Base-by-base conservation (phyloP, 2,888 invertebrate species). In the Rhyacophila evoluta region DNA sequence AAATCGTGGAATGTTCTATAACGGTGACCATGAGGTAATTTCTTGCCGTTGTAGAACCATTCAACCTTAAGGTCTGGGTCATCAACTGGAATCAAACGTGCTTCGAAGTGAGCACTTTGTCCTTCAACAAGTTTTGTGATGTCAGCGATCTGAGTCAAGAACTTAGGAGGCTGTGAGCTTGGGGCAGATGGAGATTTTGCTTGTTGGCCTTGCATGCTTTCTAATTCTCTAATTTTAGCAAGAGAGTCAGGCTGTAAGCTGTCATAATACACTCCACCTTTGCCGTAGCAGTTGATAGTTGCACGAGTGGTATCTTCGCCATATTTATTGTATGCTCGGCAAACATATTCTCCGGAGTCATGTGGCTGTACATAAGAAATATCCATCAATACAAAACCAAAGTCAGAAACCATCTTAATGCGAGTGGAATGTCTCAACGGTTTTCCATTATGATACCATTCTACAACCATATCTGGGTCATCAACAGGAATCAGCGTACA, bases 1-100 rank as follows among this genome's bases (percentile, higher is more conserved):
- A 98, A 98, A 86, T 98, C 98, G 85, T 98, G 97, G 94, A 98
- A 97, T 76, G 98, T 98, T 84, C 98, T 93, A 87, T 98, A 99
- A 83, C 99, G 94, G 87, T 98, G 98, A 73, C 98, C 99, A 88
- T 95, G 95, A 1, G 97, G 96, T 83, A 98, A 88, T 86, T 97
- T 97, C 86, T 95, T 94, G 80, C 96, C 97, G 85, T 98, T 97
- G 86, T 95, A 97, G 87, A 94, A 97, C 98, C 98, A 98, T 87
- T 98, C 98, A 15, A 98, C 97, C 83, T 94, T 94, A 82, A 98
- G 91, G 84, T 97, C 96, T 2, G 98, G 98, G 89, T 99, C 99
- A 79, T 95, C 96, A 27, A 98, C 93, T 0, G 99, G 99, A 27
- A 96, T 95, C 73, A 99, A 91, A 84, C 96, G 93, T 19, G 98